phyloP scores from a whole-genome alignment of 2,888 invertebrate genomes.

The Harmothoe impar region DNA sequence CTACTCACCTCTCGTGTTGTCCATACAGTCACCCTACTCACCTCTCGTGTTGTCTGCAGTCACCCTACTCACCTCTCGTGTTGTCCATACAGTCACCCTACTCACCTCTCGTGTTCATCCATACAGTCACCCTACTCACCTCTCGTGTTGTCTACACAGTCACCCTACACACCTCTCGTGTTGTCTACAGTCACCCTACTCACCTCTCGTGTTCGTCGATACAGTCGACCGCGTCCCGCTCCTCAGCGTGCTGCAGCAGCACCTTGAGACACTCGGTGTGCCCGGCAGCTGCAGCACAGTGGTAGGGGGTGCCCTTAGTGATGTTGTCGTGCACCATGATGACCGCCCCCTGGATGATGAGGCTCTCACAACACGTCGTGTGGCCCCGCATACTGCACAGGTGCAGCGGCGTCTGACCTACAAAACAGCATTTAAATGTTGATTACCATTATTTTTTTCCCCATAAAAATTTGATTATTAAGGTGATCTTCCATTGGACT shows the following conservation, averaged over 20 bases:
- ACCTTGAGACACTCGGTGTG: slow-evolving; percentile 86
- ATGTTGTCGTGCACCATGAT: slow-evolving; percentile 85
- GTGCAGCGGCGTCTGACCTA: slow-evolving; percentile 85
- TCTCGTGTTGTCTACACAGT: no score
- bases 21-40: no score
- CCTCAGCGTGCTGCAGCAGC: slow-evolving; percentile 84
- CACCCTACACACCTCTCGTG: no score
- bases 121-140: no score
- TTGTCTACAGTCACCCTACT: no score
- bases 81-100: no score
- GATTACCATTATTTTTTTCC: background rate
- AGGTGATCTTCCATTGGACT: background rate
- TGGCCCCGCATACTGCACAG: slow-evolving; percentile 86
- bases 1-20: no score
- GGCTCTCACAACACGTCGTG: slow-evolving; percentile 85
- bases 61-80: no score
- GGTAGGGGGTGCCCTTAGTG: slow-evolving; percentile 85
- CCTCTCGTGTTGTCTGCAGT: no score
- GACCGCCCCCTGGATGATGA: slow-evolving; percentile 86
- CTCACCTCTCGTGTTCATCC: no score
- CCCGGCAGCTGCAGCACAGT: slow-evolving; percentile 85
- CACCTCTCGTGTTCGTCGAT: slow-evolving; percentile 81
- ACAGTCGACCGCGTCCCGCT: slow-evolving; percentile 81
- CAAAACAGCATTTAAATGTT: slow-evolving; percentile 18
- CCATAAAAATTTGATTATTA: background rate